These are phyloP conservation scores for Etheostoma cragini DNA, from an alignment of 2,113 vertebrate species.

Conservation along the genomic window DNA sequence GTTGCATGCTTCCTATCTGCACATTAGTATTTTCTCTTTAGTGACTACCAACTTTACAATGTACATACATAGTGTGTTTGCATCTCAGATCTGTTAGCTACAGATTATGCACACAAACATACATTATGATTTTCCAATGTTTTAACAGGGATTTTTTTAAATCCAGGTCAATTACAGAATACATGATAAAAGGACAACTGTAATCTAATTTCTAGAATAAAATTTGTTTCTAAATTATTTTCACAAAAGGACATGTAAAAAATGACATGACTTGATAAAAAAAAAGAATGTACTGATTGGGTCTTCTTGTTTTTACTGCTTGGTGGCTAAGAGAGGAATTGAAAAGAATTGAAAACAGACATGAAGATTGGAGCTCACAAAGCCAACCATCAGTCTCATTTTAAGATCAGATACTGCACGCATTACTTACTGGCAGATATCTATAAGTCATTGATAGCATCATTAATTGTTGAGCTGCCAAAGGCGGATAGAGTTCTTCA, in stretches of 20 bases:
- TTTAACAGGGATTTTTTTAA: constrained; percentile 8
- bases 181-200: neutral
- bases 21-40: constrained; percentile 18
- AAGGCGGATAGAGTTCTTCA: constrained; percentile 41
- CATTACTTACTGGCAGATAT: constrained; percentile 37
- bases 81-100: constrained; percentile 20
- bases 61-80: neutral
- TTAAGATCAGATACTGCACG: constrained; percentile 53
- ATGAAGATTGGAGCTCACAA: constrained; percentile 5
- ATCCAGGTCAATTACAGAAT: constrained; percentile 3
- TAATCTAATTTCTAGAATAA: constrained; percentile 49
- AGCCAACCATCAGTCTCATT: constrained; percentile 14
- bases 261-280: constrained; percentile 42
- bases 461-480: constrained; percentile 33
- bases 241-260: constrained; percentile 45
- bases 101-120: constrained; percentile 10
- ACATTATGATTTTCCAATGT: neutral
- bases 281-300: constrained; percentile 12
- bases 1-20: constrained; percentile 80
- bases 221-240: constrained; percentile 45
- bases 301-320: constrained; percentile 4
- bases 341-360: constrained; percentile 8
- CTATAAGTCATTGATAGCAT: constrained; percentile 28
- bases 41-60: constrained; percentile 8
- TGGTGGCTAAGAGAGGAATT: constrained; percentile 2